Evolutionary conservation across 2,797 vertebrate species (phyloP), one percentile per base, ranked within the genome.

Genomic region (Ateles fusciceps): DNA sequence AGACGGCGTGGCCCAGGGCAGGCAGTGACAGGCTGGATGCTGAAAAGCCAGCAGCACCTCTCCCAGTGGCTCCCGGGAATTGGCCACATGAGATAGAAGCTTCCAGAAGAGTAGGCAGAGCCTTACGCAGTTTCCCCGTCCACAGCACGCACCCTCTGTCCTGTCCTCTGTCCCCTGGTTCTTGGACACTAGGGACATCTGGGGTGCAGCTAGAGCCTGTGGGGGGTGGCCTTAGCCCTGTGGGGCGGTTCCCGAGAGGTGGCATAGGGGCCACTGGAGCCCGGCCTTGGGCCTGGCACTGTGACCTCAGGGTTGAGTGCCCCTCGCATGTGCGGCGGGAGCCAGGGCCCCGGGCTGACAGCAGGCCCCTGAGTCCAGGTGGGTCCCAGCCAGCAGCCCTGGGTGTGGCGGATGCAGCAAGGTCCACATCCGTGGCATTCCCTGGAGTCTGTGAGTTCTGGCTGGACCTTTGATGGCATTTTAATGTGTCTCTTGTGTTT

Each of bases 401-500:
- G 2, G 78, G 59, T 8, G 36, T 78, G 68, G 15, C 14, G 90
- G 94, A 68, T 64, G 83, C 85, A 88, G 97, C 91, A 81, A 97
- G 97, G 95, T 98, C 96, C 87, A 85, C 86, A 44, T 96, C 36
- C 3, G 2, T 87, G 22, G 96, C 86, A 42, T 88, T 89, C 94
- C 96, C 94, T 94, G 91, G 92, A 90, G 98, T 97, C 97, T 96
- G 55, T 79, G 93, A 55, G 95, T 96, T 15, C 86, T 1, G 91
- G 96, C 92, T 68, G 87, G 98, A 94, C 97, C 97, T 97, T 98
- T 92, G 92, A 97, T 26, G 98, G 98, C 96, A 76, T 97, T 98
- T 98, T 99, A 99, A 98, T 97, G 98, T 98, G 98, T 98, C 98
- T 98, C 98, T 98, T 99, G 98, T 98, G 98, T 98, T 99, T 99